Base-by-base conservation (phyloP, 2,113 vertebrate species). In the Scalopus aquaticus region DNA sequence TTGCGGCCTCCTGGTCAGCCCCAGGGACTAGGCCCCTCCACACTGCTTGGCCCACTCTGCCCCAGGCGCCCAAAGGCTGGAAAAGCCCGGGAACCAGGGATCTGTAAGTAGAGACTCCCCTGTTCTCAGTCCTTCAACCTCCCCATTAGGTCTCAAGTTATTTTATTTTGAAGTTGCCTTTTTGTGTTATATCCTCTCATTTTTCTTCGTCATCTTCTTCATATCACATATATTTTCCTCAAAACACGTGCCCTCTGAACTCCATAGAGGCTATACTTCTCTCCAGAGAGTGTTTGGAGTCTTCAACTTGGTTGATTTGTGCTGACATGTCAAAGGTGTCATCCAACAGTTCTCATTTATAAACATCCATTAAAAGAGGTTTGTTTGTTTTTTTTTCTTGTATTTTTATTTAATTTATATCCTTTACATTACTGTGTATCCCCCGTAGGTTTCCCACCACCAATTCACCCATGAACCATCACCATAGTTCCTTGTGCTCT, bases 321-420 rank as follows among this genome's bases (percentile, higher is more conserved):
- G 98, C 98, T 98, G 98, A 98, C 98, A 98, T 98, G 98, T 99
- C 98, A 98, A 98, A 98, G 98, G 97, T 98, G 98, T 98, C 98
- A 98, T 98, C 98, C 98, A 98, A 98, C 98, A 98, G 98, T 98
- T 99, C 96, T 97, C 95, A 93, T 97, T 98, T 98, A 97, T 98
- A 98, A 98, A 98, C 98, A 98, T 92, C 98, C 97, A 98, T 81
- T 98, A 96, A 98, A 97, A 96, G 98, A 98, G 98, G 97, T 93
- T 97, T 98, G 98, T 98, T 98, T 98, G 98, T 98, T 98, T n/a
- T n/a, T n/a, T n/a, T n/a, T n/a, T n/a, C n/a, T n/a, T n/a, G n/a
- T n/a, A n/a, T n/a, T n/a, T n/a, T n/a, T n/a, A n/a, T n/a, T n/a
- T n/a, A n/a, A n/a, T n/a, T n/a, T n/a, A n/a, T n/a, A n/a, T n/a